Evolutionary conservation across 2,888 invertebrate species (phyloP).

Genomic region (Diplazon laetatorius): DNA sequence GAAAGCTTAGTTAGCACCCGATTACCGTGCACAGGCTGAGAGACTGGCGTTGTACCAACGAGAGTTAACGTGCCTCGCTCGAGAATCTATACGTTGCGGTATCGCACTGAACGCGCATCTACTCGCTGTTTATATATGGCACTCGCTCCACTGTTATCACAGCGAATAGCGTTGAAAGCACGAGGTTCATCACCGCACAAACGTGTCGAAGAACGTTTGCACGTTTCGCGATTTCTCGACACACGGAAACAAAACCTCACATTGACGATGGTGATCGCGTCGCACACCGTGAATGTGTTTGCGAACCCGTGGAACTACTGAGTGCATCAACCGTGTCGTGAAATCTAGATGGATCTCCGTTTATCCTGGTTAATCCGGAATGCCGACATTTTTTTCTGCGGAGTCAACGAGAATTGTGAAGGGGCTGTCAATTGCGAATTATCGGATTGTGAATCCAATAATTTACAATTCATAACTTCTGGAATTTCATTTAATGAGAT

Average conservation of each 20-base stretch:
- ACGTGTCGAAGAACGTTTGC: slow-evolving; percentile 27
- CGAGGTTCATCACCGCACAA: slow-evolving; percentile 12
- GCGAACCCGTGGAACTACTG: slow-evolving; percentile 5
- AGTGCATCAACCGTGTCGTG: slow-evolving; percentile 24
- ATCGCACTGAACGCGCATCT: background rate
- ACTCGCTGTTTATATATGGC: background rate
- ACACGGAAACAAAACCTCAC: background rate
- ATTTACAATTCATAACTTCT: too few relatives aligned
- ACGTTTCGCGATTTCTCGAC: background rate
- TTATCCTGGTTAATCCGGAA: too few relatives aligned
- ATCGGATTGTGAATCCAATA: too few relatives aligned
- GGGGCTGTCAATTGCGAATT: too few relatives aligned
- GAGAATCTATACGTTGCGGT: slow-evolving; percentile 10
- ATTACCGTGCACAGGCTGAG: slow-evolving; percentile 37
- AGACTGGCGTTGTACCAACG: slow-evolving; percentile 6
- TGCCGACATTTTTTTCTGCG: too few relatives aligned
- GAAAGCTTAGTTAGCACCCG: slow-evolving; percentile 49
- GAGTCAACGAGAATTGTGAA: too few relatives aligned
- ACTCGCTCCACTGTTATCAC: slow-evolving; percentile 27
- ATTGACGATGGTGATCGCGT: slow-evolving; percentile 37
- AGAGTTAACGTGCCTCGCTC: slow-evolving; percentile 35
- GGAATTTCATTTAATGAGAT: too few relatives aligned
- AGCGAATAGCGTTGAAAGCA: slow-evolving; percentile 22
- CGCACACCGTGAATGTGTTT: slow-evolving; percentile 29
- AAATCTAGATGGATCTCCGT: slow-evolving; percentile 47